Conservation (phyloP, 2,888 invertebrate genomes). For the Tenthredo livida region DNA sequence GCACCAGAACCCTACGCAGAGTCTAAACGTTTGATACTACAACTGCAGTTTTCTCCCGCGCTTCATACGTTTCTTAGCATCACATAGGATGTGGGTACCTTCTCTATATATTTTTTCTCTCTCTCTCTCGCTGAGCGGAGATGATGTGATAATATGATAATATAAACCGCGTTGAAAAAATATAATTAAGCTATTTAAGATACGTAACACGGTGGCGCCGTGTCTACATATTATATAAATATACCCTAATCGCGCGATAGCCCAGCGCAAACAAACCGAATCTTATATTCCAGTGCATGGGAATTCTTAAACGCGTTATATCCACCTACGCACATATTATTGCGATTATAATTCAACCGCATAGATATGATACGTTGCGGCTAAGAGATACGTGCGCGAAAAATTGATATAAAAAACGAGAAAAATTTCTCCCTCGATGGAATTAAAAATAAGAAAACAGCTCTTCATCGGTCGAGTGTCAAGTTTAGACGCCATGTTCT, state of each 20-base stretch:
- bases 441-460: not conserved
- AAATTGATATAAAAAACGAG: not conserved
- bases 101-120: not conserved
- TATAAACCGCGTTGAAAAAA: slow-evolving; percentile 49
- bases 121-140: not conserved
- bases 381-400: not conserved
- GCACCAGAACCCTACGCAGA: not conserved
- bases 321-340: slow-evolving; percentile 4
- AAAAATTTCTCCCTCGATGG: not conserved
- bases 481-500: not conserved
- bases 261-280: slow-evolving; percentile 55
- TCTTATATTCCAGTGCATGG: slow-evolving; percentile 45
- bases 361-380: not conserved
- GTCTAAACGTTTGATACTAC: not conserved
- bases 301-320: slow-evolving; percentile 29
- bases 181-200: slow-evolving; percentile 55
- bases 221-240: slow-evolving; percentile 36
- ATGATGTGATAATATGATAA: slow-evolving; percentile 56
- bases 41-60: not conserved
- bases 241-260: not conserved
- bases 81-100: not conserved
- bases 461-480: not conserved
- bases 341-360: not conserved
- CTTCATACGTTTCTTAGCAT: not conserved
- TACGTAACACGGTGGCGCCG: slow-evolving; percentile 54